A percentile compares a stretch with the other conserved stretches of the same genome.
Conservation (phyloP, 2,797 vertebrate genomes). For the Tapirus indicus region DNA sequence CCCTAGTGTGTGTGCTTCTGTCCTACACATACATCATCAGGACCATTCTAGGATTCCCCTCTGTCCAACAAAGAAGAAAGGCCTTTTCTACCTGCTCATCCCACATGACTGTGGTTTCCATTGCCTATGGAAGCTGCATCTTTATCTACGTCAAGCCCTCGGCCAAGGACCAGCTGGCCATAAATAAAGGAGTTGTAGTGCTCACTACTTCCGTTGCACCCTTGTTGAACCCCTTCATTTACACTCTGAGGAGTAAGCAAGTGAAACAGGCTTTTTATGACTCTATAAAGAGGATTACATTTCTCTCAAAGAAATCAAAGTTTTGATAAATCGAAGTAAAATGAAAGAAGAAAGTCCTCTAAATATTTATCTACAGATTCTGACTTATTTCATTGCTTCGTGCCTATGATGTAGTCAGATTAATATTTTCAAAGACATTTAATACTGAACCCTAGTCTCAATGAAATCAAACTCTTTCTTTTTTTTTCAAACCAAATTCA, state of each 20-base stretch:
- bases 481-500: not conserved
- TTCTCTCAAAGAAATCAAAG: constrained; percentile 23
- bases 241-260: constrained; percentile 75
- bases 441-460: not conserved
- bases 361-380: not conserved
- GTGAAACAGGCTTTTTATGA: constrained; percentile 66
- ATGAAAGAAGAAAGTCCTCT: not conserved
- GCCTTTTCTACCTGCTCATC: constrained; percentile 77
- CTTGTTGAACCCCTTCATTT: constrained; percentile 76
- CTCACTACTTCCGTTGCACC: constrained; percentile 70
- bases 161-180: constrained; percentile 60
- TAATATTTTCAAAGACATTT: not conserved
- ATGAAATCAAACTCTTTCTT: not conserved
- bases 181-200: constrained; percentile 74
- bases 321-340: not conserved
- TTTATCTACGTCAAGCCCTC: constrained; percentile 75
- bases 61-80: constrained; percentile 60
- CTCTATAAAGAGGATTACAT: constrained; percentile 32
- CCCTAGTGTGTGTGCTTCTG: constrained; percentile 57
- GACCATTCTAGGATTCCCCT: constrained; percentile 63
- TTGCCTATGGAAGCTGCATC: constrained; percentile 71
- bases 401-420: not conserved
- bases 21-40: constrained; percentile 67
- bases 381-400: not conserved
- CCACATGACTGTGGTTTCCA: constrained; percentile 74